These are phyloP conservation scores for Chrysolina americana DNA, from an alignment of 2,888 invertebrate species.

Conservation along the genomic window DNA sequence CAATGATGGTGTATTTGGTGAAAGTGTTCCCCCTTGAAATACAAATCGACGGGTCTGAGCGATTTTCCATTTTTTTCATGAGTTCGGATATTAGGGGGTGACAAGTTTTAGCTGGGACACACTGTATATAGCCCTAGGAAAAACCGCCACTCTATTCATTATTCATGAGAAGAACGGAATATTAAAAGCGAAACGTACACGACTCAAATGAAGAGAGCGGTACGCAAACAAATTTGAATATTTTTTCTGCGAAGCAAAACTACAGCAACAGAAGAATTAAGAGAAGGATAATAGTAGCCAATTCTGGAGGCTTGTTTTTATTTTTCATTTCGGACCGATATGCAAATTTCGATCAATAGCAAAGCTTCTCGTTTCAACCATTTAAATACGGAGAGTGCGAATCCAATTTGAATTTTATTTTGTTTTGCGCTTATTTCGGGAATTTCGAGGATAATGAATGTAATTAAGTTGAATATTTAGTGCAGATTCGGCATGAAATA, in stretches of 20 bases:
- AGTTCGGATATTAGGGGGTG: too few species aligned
- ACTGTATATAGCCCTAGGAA: neutral
- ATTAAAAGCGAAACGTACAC: neutral
- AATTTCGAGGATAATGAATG: conserved; percentile 26
- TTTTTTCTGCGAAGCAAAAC: neutral
- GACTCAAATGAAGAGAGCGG: neutral
- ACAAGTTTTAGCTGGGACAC: too few species aligned
- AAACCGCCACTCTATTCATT: neutral
- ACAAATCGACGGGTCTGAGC: too few species aligned
- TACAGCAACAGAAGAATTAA: neutral
- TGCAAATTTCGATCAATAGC: neutral
- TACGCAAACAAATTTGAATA: neutral
- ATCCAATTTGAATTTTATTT: conserved; percentile 20
- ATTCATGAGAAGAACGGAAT: neutral
- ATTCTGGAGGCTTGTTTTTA: neutral
- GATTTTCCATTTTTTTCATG: too few species aligned
- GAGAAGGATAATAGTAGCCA: neutral
- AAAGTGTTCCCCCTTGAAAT: too few species aligned
- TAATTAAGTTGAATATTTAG: conserved; percentile 29
- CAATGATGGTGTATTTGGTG: too few species aligned
- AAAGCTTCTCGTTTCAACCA: neutral
- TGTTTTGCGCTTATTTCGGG: conserved; percentile 21
- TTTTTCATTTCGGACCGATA: neutral
- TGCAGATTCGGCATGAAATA: conserved; percentile 24
- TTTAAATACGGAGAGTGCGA: conserved; percentile 2